phyloP scores from a whole-genome alignment of 1,140 invertebrate genomes.

The Dreissena rostriformis region DNA sequence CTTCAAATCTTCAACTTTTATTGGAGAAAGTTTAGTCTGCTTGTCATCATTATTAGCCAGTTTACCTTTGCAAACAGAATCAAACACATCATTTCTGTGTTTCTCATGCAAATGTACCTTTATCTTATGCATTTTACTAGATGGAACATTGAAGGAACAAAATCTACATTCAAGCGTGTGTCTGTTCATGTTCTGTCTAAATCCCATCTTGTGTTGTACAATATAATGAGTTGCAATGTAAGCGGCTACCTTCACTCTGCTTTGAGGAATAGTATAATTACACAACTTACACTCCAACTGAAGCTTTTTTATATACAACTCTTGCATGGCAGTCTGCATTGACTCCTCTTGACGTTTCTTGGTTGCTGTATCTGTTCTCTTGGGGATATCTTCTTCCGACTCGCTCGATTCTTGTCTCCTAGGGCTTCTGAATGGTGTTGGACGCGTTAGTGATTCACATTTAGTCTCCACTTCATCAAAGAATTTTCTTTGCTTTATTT shows the following conservation, averaged over 20 bases:
- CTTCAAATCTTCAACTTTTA: not conserved
- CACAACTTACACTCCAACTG: not conserved
- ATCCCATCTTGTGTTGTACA: slow-evolving; percentile 27
- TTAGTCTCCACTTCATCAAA: slow-evolving; percentile 37
- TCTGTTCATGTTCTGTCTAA: slow-evolving; percentile 1
- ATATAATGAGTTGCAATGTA: slow-evolving; percentile 23
- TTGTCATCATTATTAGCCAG: slow-evolving; percentile 1
- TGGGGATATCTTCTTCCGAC: not conserved
- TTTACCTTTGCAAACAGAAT: not conserved
- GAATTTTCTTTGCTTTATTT: slow-evolving; percentile 38
- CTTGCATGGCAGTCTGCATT: not conserved
- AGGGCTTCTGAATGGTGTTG: not conserved
- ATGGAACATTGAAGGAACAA: slow-evolving; percentile 29
- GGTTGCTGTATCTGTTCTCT: too few species aligned
- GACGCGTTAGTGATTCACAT: not conserved
- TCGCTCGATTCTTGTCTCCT: not conserved
- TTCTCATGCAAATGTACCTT: slow-evolving; percentile 24
- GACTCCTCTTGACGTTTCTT: not conserved
- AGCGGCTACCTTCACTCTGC: not conserved
- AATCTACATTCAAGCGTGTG: slow-evolving; percentile 32
- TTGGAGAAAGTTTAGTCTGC: slow-evolving; percentile 1
- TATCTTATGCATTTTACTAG: slow-evolving; percentile 10
- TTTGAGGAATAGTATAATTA: not conserved
- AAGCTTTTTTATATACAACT: not conserved
- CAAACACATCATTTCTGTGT: slow-evolving; percentile 16